Base-by-base conservation (phyloP, 2,888 invertebrate genomes). In the Listrodromus nycthemerus region DNA sequence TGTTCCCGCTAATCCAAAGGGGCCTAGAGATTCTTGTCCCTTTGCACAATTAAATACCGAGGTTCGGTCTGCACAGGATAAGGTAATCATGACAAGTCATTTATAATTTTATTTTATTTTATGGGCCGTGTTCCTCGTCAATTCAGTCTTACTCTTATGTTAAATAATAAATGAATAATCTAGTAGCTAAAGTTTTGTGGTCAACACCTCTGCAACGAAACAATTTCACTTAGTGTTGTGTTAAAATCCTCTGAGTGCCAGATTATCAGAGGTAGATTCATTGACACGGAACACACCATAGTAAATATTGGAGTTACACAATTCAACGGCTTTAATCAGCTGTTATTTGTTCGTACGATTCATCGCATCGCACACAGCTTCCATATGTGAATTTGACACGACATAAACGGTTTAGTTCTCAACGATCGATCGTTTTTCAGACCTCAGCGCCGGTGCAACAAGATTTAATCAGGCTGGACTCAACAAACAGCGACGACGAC, bases 381-480 rank as follows among this genome's bases (percentile, higher is more conserved):
- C 1, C 61, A 27, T 30, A 5, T 30, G 16, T 30, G 50, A 52
- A 21, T 27, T 61, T 6, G 61, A 1, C 7, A 1, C 16, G 30
- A 61, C 1, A 41, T 27, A 48, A 70, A 61, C 33, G 21, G 27
- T 52, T 41, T 27, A 24, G 33, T 30, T 48, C 37, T 55, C 10
- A 50, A 61, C 52, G 30, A 52, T 7, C 3, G 27, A 52, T 69
- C 50, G 37, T 19, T 55, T 85, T 92, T 89, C 88, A 88, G 78
- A 87, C 89, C 48, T 88, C 91, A 16, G 92, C 92, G 10, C 81
- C 84, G 55, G 90, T 90, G 71, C 92, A 95, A 75, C 92, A 95
- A 90, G 96, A 96, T 94, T 94, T 96, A 85, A 96, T 96, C 90
- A 94, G 95, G 87, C 93, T 96, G 90, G 96, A 96, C 92, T 95